Base-by-base conservation (phyloP, 1,140 invertebrate species). In the Musca vetustissima region DNA sequence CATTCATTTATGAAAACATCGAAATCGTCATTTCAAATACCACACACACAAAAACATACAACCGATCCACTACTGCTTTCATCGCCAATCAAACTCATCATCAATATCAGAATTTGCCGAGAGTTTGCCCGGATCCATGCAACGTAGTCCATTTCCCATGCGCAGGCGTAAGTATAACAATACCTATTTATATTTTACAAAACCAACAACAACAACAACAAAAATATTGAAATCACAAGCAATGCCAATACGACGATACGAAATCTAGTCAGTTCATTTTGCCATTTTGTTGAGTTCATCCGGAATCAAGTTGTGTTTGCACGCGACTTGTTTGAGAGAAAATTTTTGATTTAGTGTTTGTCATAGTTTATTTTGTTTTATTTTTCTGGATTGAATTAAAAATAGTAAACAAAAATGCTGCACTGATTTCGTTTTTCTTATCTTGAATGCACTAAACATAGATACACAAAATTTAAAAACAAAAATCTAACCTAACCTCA, bases 91-190 rank as follows among this genome's bases (percentile, higher is more conserved):
- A 66, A 25, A 66, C 64, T 19, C n/a, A 13, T 43, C 61, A 65
- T 53, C 17, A 65, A 28, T 32, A 19, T 49, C 77, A 93, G 92
- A 94, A 88, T 92, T 93, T 81, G 92, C 91, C 72, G 92, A 94
- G 85, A 93, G 91, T 83, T 85, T 93, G 81, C 92, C 92, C 67
- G 87, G 90, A 77, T 90, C 91, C 73, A 92, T 89, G 83, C 90
- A 91, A 84, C 89, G 92, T 76, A 93, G 91, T 83, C 92, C 92
- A 69, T 92, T 93, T 84, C 90, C 89, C 77, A 86, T 89, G 70
- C 86, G 92, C 83, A 88, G 91, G 88, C 88, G 92, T 94, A 88
- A 92, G 90, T 90, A 81, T 53, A 22, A 8, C 17, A 43, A 43
- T 2, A 43, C 2, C 6, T 43, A 43, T 43, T 43, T 13, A 43